Conservation (phyloP, 2,888 invertebrate species). For the Saturnia pavonia region DNA sequence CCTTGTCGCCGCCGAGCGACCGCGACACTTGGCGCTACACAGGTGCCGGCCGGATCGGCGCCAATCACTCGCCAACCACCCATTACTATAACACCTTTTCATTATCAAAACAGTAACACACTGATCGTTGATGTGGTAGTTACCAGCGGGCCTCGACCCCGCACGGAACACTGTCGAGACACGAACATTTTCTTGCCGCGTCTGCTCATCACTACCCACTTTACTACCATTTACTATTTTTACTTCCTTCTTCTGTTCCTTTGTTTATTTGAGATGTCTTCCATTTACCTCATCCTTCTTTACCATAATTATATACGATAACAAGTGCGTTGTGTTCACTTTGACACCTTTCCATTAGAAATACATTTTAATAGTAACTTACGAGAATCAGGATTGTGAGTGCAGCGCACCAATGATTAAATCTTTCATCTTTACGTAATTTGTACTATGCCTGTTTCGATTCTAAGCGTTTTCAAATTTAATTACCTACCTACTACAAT, state of each 20-base stretch:
- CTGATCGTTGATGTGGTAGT: constrained; percentile 49
- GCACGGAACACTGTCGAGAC: constrained; percentile 78
- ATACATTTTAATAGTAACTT: not conserved
- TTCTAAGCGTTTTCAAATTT: constrained; percentile 1
- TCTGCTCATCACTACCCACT: constrained; percentile 71
- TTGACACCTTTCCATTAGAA: not conserved
- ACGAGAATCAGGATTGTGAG: constrained; percentile 26
- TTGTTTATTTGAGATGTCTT: constrained; percentile 70
- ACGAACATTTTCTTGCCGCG: constrained; percentile 71
- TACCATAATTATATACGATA: constrained; percentile 30
- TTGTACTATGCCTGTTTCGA: constrained; percentile 19
- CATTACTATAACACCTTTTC: constrained; percentile 30
- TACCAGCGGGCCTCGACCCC: constrained; percentile 64
- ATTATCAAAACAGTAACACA: constrained; percentile 24
- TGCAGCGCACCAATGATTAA: constrained; percentile 32
- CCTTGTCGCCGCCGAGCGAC: constrained; percentile 90
- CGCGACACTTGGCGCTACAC: constrained; percentile 82
- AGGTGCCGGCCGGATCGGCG: constrained; percentile 65
- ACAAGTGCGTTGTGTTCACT: constrained; percentile 39
- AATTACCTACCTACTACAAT: not conserved
- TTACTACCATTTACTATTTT: constrained; percentile 74
- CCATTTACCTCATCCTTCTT: constrained; percentile 65
- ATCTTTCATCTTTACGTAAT: constrained; percentile 23
- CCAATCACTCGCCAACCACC: constrained; percentile 47
- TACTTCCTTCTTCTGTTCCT: constrained; percentile 70